These are phyloP conservation scores for Phalloptychus januarius DNA, from an alignment of 2,797 vertebrate genomes.

Conservation along the genomic window DNA sequence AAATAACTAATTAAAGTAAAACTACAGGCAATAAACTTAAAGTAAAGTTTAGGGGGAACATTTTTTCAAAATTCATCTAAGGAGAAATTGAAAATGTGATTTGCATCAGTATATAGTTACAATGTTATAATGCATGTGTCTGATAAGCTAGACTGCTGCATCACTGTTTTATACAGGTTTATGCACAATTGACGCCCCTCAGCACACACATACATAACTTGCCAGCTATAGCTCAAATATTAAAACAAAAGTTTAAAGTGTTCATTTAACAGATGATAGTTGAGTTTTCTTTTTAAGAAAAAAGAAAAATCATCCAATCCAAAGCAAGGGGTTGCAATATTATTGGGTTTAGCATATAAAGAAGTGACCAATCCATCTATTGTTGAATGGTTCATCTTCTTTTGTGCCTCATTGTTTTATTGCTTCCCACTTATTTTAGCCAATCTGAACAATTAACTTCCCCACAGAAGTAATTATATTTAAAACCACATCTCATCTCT, in stretches of 20 bases:
- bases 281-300: neutral
- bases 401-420: neutral
- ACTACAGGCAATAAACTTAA: neutral
- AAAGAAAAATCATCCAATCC: neutral
- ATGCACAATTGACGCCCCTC: neutral
- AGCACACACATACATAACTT: neutral
- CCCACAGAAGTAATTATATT: neutral
- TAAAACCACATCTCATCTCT: conserved; percentile 30
- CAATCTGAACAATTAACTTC: neutral
- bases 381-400: neutral
- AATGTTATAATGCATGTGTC: neutral
- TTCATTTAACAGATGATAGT: neutral
- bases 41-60: neutral
- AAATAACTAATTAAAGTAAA: neutral
- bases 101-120: too few species aligned
- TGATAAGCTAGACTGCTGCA: neutral
- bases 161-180: neutral
- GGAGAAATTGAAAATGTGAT: neutral
- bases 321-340: neutral
- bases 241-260: neutral
- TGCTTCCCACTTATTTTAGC: neutral
- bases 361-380: neutral
- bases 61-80: neutral
- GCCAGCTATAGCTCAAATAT: neutral
- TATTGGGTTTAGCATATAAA: neutral